Percentiles rank a stretch among this genome's conserved stretches.
Conservation (phyloP, 2,797 vertebrate species). For the Rhadinocentrus ornatus region DNA sequence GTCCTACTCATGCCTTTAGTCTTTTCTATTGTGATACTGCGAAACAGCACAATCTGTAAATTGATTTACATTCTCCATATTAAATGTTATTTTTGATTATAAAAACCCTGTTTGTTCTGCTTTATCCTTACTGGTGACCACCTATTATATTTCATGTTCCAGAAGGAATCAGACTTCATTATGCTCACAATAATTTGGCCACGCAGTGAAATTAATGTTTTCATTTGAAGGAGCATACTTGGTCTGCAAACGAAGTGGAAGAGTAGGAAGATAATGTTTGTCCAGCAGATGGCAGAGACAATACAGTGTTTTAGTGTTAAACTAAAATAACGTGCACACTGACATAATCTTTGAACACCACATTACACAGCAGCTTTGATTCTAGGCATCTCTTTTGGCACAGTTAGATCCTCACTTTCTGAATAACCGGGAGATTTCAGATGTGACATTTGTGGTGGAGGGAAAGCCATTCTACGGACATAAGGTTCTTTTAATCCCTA, state of each 20-base stretch:
- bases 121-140: conserved; percentile 32
- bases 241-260: not conserved
- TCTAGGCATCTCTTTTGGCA: too few relatives aligned
- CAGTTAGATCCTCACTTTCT: too few relatives aligned
- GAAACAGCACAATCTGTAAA: conserved; percentile 67
- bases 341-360: not conserved
- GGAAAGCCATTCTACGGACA: too few relatives aligned
- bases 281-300: conserved; percentile 2
- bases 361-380: not conserved
- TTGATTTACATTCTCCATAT: conserved; percentile 66
- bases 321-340: not conserved
- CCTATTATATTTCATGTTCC: conserved; percentile 30
- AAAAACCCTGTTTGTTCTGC: conserved; percentile 51
- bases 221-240: not conserved
- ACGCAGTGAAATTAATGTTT: not conserved
- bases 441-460: too few relatives aligned
- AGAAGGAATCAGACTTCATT: not conserved
- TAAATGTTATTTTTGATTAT: conserved; percentile 75
- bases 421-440: too few relatives aligned
- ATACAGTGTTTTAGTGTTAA: not conserved
- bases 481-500: too few relatives aligned
- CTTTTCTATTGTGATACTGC: conserved; percentile 60
- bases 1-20: conserved; percentile 73
- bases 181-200: not conserved
- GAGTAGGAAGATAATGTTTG: not conserved